Base-by-base conservation (phyloP, 2,797 vertebrate species). In the Acanthis flammea region DNA sequence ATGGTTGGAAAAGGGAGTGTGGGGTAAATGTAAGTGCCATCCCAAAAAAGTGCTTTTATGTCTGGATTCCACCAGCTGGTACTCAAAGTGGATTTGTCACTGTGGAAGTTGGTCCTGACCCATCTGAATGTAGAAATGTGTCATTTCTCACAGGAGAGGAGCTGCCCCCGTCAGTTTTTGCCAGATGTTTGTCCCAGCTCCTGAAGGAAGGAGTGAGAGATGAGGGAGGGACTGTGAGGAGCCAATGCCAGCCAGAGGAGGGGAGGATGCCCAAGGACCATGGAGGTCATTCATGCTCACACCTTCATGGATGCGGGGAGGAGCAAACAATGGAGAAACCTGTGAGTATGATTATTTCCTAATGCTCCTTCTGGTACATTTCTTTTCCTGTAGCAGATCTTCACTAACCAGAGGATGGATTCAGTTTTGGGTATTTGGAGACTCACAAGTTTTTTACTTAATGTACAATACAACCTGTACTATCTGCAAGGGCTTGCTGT, bases 281-380 rank as follows among this genome's bases (percentile, higher is more conserved):
- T 42, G 41, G 23, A 41, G 16, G 37, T 31, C 28, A 25, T 1
- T 66, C 44, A 45, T 55, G 19, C 14, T 7, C 35, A 12, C 24
- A 17, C 8, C 12, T 10, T 3, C 14, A 4, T 0, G 19, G n/a
- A 6, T 28, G 19, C 53, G 30, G 10, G 33, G 31, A 17, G 39
- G 18, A 51, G 16, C 10, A 62, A 50, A 50, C 12, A 19, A 9
- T 3, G n/a, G 12, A 67, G 15, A 6, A 47, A 45, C 10, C 25
- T 63, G 4, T 21, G 23, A 37, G 5, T 10, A 10, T 2, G 6
- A 19, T 45, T 74, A 28, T 31, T 80, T 65, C 58, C 72, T 65
- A 44, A 75, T 66, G 70, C 41, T 35, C 60, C 31, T 67, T 21
- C 61, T 53, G 58, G 27, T n/a, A 21, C 11, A 15, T 11, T 50